Evolutionary conservation across 2,113 vertebrate genomes (phyloP), one percentile per base, ranked within the genome.

Genomic region (Scomber colias): DNA sequence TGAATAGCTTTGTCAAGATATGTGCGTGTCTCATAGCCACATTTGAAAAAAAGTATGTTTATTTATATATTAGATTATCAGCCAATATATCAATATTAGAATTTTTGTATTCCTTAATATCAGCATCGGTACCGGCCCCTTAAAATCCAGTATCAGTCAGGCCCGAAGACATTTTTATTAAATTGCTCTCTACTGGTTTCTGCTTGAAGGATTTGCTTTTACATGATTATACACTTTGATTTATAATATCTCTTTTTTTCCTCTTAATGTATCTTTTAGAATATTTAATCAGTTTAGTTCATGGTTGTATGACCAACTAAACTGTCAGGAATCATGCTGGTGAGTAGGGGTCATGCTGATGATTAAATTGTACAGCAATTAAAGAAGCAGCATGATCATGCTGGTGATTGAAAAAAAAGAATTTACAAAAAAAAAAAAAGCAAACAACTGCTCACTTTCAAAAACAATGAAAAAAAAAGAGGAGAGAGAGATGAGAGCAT

Each of bases 291-390:
- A 62, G 44, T 56, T 66, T 35, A 57, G 5, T 40, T 40, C 6
- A 40, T 40, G 7, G 35, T 71, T 62, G 19, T 11, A 54, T 46
- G 51, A 57, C 51, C 19, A 57, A 60, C 27, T 21, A 53, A 63
- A 81, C 1, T 15, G 45, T 68, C 50, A 50, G 75, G 44, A 2
- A 9, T 57, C 45, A 50, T 56, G 62, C 62, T 77, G 21, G 24
- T 27, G 24, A 27, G 24, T 27, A 50, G 75, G 44, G 3, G 8
- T 57, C 45, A 50, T 56, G 62, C 62, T 77, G 21, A 1, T 56
- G 4, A 44, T 51, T 60, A 59, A 67, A 61, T 48, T 73, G 13
- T 72, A 21, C 45, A 51, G 16, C 46, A 45, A 19, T 66, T 59
- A 60, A 54, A 57, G 73, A 13, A 54, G 2, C 16, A 17, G 15